These are phyloP conservation scores for Spisula solida DNA, from an alignment of 2,888 invertebrate genomes.

Conservation along the genomic window DNA sequence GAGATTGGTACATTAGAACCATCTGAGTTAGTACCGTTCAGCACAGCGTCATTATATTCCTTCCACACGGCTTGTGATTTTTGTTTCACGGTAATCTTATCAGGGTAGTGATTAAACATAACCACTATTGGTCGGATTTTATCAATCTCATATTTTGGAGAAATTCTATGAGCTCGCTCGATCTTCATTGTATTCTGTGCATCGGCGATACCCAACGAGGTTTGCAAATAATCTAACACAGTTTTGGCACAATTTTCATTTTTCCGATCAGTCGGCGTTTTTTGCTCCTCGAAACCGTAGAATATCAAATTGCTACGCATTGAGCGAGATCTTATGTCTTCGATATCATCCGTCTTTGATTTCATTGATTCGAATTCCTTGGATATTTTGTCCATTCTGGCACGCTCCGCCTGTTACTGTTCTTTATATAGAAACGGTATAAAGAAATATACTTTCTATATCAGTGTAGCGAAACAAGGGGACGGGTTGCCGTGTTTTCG, in stretches of 20 bases:
- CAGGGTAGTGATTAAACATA: conserved; percentile 9
- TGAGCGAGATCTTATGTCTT: conserved; percentile 35
- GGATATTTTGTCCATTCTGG: not conserved
- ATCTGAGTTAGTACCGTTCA: too few species aligned
- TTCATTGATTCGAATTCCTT: not conserved
- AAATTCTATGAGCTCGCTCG: conserved; percentile 32
- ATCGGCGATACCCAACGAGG: not conserved
- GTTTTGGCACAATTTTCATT: conserved; percentile 14
- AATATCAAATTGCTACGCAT: conserved; percentile 45
- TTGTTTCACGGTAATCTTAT: not conserved
- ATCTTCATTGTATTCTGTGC: conserved; percentile 22
- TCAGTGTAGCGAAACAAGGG: too few species aligned
- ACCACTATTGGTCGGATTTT: conserved; percentile 33
- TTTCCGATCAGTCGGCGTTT: not conserved
- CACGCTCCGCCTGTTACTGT: not conserved
- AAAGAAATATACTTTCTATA: too few species aligned
- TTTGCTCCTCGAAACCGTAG: conserved; percentile 8
- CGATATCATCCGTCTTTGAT: conserved; percentile 13
- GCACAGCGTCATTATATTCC: too few species aligned
- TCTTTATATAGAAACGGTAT: too few species aligned
- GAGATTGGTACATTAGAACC: too few species aligned
- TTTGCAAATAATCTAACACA: not conserved
- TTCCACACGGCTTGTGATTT: too few species aligned
- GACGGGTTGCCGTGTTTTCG: too few species aligned
- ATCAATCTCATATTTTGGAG: not conserved